Conservation (phyloP, 2,888 invertebrate species). For the Cheiracanthium punctorium region DNA sequence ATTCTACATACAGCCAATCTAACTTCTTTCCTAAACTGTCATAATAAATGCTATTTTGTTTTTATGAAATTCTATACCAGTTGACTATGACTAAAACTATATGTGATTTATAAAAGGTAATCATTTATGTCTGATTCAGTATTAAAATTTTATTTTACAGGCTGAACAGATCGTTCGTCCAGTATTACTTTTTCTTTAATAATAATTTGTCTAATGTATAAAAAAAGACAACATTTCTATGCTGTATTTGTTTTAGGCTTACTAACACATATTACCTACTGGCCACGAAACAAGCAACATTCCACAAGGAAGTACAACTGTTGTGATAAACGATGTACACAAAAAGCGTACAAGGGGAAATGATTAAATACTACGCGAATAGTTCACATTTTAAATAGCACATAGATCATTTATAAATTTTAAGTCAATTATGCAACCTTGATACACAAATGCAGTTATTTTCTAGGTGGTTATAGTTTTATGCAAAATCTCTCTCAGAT, state of each 20-base stretch:
- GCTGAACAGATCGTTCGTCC: constrained; percentile 19
- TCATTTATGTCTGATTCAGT: background rate
- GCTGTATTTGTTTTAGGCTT: constrained; percentile 9
- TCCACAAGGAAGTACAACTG: constrained; percentile 57
- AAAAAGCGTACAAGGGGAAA: constrained; percentile 39
- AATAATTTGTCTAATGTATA: constrained; percentile 26
- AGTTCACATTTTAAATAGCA: constrained; percentile 35
- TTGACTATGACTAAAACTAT: constrained; percentile 25
- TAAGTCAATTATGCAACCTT: constrained; percentile 26
- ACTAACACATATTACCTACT: constrained; percentile 57
- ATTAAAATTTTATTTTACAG: constrained; percentile 11
- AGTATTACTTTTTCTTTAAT: background rate
- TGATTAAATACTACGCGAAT: constrained; percentile 41
- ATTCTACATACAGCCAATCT: constrained; percentile 42
- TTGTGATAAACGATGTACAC: constrained; percentile 29
- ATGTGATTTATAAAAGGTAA: background rate
- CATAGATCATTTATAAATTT: constrained; percentile 24
- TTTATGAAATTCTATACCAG: constrained; percentile 30
- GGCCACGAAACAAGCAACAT: constrained; percentile 65
- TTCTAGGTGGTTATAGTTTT: constrained; percentile 7
- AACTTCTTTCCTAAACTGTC: constrained; percentile 29
- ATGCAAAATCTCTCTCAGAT: constrained; percentile 18
- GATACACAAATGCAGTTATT: constrained; percentile 26
- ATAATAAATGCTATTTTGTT: constrained; percentile 17
- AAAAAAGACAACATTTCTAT: constrained; percentile 7